Percentiles rank a stretch among this genome's conserved stretches.
Conservation (phyloP, 1,140 invertebrate genomes). For the Plutomurus gul region DNA sequence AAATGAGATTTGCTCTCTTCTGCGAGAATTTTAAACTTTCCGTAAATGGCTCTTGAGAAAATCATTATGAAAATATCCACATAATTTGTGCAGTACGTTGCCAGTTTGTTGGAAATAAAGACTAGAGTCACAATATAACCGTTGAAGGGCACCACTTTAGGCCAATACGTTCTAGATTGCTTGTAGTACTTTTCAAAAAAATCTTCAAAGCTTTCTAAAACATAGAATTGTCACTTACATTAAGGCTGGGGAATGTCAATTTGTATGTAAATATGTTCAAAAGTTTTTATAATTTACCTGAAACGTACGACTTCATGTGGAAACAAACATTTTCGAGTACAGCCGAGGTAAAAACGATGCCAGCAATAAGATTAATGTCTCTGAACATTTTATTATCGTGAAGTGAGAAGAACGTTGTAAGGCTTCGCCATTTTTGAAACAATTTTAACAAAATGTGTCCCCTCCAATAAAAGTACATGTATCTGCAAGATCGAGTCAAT, state of each 20-base stretch:
- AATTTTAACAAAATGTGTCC: background rate
- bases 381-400: background rate
- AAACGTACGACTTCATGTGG: background rate
- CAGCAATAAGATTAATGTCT: background rate
- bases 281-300: background rate
- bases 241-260: background rate
- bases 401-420: too few relatives aligned
- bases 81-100: background rate
- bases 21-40: background rate
- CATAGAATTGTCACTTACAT: too few relatives aligned
- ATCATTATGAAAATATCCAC: background rate
- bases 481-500: background rate
- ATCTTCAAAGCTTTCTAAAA: too few relatives aligned
- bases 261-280: background rate
- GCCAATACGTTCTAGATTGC: background rate
- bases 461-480: background rate
- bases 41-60: background rate
- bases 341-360: background rate
- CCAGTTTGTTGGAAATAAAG: background rate
- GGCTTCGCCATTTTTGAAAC: background rate
- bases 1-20: too few relatives aligned
- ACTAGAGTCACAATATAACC: background rate
- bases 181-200: background rate
- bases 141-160: background rate
- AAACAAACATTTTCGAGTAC: background rate